Evolutionary conservation across 2,888 invertebrate species (phyloP).

Genomic region (Plagiodera versicolora): DNA sequence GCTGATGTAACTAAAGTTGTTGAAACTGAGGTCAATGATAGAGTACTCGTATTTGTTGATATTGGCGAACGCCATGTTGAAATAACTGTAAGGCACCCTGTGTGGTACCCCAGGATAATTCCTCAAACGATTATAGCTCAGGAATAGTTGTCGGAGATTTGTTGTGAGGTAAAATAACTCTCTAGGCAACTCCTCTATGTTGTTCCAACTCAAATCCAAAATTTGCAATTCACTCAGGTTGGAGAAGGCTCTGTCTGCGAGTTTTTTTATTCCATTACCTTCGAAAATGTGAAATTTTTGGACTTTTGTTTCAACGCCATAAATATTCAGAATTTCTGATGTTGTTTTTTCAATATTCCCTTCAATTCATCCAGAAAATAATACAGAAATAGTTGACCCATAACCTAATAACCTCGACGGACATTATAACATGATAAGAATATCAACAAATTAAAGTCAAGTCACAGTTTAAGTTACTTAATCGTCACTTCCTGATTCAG

Average conservation of each 20-base stretch:
- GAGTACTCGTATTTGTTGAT: slow-evolving; percentile 14
- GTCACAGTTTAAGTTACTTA: too few species aligned
- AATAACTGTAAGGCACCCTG: slow-evolving; percentile 25
- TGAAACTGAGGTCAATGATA: slow-evolving; percentile 34
- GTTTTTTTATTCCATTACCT: slow-evolving; percentile 16
- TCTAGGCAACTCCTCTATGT: slow-evolving; percentile 28
- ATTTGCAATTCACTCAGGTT: slow-evolving; percentile 31
- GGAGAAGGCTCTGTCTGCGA: slow-evolving; percentile 34
- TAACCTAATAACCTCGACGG: too few species aligned
- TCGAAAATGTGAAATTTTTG: background rate
- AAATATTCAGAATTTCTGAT: too few species aligned
- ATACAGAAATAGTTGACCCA: too few species aligned
- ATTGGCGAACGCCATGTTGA: slow-evolving; percentile 31
- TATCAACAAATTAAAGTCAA: too few species aligned
- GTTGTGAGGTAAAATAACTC: slow-evolving; percentile 33
- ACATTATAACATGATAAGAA: too few species aligned
- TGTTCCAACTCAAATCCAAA: slow-evolving; percentile 37
- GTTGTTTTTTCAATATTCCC: too few species aligned
- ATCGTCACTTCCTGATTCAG: too few species aligned
- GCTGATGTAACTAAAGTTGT: slow-evolving; percentile 33
- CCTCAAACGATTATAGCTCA: slow-evolving; percentile 34
- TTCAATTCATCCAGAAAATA: too few species aligned
- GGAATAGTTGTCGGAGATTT: slow-evolving; percentile 32
- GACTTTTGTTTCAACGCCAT: too few species aligned
- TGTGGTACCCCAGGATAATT: slow-evolving; percentile 9